Base-by-base conservation (phyloP, 2,888 invertebrate species). In the Endomychus coccineus region DNA sequence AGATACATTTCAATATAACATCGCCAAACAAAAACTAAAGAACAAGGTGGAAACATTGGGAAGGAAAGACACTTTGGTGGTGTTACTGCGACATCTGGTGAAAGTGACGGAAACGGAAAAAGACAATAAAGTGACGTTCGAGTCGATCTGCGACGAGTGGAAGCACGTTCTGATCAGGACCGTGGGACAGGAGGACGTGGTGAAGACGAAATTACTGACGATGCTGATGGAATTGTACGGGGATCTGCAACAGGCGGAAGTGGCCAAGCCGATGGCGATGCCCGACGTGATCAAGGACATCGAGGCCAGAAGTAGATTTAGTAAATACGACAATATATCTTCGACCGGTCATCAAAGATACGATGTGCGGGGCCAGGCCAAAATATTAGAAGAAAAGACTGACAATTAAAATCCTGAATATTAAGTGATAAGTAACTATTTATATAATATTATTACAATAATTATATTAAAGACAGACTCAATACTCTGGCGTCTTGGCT, bases 51-150 rank as follows among this genome's bases (percentile, higher is more conserved):
- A 48, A 36, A 51, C 54, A 10, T 36, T 52, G 1, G 53, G 56
- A n/a, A 54, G 54, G 27, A 52, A 53, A 40, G 58, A 59, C 21
- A 55, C 54, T 1, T 19, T 62, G 3, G 49, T 56, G 12, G 55
- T 49, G 25, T 37, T 61, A 4, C 17, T 61, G n/a, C 48, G 44
- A 19, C 62, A 62, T 39, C 35, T 62, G 15, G 48, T 52, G 0
- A 49, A 50, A 19, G 45, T 61, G 4, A 44, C 53, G 12, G 40
- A 51, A 10, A 41, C 50, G 32, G 55, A 57, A 34, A 43, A 47
- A 4, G 17, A 28, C n/a, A 51, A 56, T 15, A 54, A 52, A 27
- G 52, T 53, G 24, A 41, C 54, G 2, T 51, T 45, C 34, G 34
- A 43, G 4, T 52, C 56, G 16, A 40, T 60, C 13, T 42, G 52